Evolutionary conservation across 2,797 vertebrate genomes (phyloP).

Genomic region (Anomalospiza imberbis): DNA sequence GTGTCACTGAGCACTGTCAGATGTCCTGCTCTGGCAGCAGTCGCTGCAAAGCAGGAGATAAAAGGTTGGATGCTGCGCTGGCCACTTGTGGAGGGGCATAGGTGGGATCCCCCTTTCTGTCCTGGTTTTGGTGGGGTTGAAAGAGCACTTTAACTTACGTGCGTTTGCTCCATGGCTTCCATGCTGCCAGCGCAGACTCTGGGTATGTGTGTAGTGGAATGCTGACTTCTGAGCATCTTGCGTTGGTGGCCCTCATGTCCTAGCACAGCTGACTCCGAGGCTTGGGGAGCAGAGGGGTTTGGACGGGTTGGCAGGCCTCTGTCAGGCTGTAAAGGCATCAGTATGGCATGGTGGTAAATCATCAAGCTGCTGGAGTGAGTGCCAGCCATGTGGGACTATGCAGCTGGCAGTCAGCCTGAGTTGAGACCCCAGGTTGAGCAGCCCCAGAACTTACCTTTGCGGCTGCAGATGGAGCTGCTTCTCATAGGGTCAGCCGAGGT

Average conservation of each 20-base stretch:
- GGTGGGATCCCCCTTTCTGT: not conserved
- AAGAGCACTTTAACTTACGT: fast-evolving
- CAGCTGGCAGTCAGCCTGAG: not conserved
- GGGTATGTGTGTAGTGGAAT: too few relatives aligned
- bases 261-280: fast-evolving
- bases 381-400: not conserved
- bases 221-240: fast-evolving
- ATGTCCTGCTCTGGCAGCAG: not conserved
- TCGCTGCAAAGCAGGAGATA: fast-evolving
- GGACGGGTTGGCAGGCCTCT: not conserved
- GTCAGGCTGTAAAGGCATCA: not conserved
- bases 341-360: fast-evolving
- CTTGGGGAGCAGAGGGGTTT: not conserved
- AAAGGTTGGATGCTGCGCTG: not conserved
- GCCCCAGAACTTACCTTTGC: not conserved
- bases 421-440: not conserved
- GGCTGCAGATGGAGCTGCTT: not conserved
- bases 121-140: not conserved
- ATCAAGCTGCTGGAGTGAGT: not conserved
- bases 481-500: not conserved
- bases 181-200: fast-evolving
- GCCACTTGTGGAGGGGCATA: fast-evolving
- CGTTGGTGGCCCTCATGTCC: not conserved
- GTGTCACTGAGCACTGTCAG: not conserved
- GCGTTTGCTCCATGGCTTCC: fast-evolving